Conservation (phyloP, 2,797 vertebrate genomes). For the Xenopus petersii region DNA sequence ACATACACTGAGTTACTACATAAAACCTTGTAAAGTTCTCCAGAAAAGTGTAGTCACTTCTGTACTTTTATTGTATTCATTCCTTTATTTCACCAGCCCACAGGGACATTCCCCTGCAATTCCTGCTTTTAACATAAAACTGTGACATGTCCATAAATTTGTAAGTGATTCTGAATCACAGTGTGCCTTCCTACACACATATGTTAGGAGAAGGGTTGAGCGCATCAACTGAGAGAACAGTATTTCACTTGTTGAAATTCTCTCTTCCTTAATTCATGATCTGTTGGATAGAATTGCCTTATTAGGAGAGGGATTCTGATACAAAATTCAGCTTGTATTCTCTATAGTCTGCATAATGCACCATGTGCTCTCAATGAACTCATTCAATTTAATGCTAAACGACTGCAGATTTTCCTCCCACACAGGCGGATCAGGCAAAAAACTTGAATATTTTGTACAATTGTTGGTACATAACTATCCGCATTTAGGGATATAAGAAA, state of each 20-base stretch:
- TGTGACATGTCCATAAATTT: slow-evolving; percentile 6
- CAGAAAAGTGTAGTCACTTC: background rate
- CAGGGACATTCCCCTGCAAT: slow-evolving; percentile 5
- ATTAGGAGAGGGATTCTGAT: background rate
- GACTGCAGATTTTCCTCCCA: background rate
- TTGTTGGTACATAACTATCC: no score
- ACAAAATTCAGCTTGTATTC: background rate
- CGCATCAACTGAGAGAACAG: slow-evolving; percentile 11
- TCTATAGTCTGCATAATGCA: background rate
- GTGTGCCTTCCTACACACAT: slow-evolving; percentile 29
- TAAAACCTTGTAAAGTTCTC: background rate
- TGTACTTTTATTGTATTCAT: slow-evolving; percentile 8
- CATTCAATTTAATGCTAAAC: background rate
- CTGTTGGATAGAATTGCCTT: background rate
- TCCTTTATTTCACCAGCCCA: slow-evolving; percentile 6
- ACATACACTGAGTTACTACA: no score
- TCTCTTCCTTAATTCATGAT: background rate
- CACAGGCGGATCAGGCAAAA: background rate
- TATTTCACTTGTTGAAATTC: slow-evolving; percentile 9
- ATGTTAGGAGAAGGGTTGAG: slow-evolving; percentile 1
- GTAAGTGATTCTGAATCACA: slow-evolving; percentile 5
- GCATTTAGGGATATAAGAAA: no score
- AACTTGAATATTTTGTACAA: no score
- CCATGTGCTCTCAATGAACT: background rate
- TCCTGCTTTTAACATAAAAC: background rate